Evolutionary conservation across 2,888 invertebrate genomes (phyloP), one percentile per base, ranked within the genome.

Genomic region (Oscheius onirici): DNA sequence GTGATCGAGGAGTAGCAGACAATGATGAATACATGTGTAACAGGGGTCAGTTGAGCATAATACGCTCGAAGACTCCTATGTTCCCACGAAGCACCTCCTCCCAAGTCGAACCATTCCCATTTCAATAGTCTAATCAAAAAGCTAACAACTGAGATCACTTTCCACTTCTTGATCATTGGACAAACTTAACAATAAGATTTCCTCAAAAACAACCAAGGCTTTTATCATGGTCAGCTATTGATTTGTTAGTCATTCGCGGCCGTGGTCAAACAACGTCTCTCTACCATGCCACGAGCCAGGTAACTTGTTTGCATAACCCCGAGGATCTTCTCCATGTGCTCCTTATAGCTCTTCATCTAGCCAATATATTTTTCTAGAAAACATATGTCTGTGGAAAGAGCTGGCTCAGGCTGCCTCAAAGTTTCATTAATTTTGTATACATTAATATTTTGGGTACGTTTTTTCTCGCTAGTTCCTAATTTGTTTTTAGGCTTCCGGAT

Each of bases 401-500:
- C 41, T n/a, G 71, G 74, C n/a, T 68, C 71, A 0, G 55, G 41
- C 15, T 44, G 55, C 43, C 26, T 61, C 20, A 44, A 67, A 44
- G 63, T 71, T 3, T 41, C 61, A 2, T 63, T 74, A 20, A 34
- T 74, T n/a, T 34, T 67, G 28, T 74, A 71, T 54, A 74, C 71
- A 6, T 17, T 69, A n/a, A n/a, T 74, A 24, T 60, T 71, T 67
- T 74, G 74, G 74, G 74, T 74, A 20, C 26, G 57, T 68, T 8
- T 10, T 6, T 46, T 43, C 15, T 20, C n/a, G 17, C 2, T 51
- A 13, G 6, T 20, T 15, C 13, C 8, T 11, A n/a, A 65, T 13
- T 40, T 20, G 15, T 24, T 34, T 76, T 52, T 60, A 81, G 81
- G 46, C 58, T 11, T 68, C 73, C 34, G 87, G 85, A 15, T 61